Conservation (phyloP, 2,113 vertebrate genomes). For the Reinhardtius hippoglossoides region DNA sequence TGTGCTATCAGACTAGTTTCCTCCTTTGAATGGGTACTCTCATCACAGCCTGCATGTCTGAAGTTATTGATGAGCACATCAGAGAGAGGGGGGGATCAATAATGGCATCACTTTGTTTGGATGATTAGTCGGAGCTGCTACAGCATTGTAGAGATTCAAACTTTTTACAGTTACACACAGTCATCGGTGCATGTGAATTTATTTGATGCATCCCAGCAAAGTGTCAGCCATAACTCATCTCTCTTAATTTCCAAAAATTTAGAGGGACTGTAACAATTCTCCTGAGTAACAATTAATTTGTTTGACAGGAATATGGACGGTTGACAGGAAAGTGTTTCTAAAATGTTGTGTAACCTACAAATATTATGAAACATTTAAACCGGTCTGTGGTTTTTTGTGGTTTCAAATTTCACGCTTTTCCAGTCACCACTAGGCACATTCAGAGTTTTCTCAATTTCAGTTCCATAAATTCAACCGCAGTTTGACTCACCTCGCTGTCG, state of each 20-base stretch:
- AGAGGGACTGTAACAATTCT: constrained; percentile 3
- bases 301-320: background rate
- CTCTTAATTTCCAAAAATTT: background rate
- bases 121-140: constrained; percentile 35
- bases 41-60: constrained; percentile 75
- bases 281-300: background rate
- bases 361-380: constrained; percentile 17
- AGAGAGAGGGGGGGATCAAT: constrained; percentile 65
- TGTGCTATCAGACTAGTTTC: constrained; percentile 69
- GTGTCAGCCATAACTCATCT: constrained; percentile 37
- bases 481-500: constrained; percentile 84
- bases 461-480: constrained; percentile 41
- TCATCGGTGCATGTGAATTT: background rate
- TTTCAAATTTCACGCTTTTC: constrained; percentile 34
- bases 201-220: constrained; percentile 42
- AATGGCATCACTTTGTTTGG: constrained; percentile 63
- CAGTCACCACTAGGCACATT: background rate
- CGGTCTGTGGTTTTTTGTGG: constrained; percentile 16
- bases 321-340: constrained; percentile 33
- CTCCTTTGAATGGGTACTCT: constrained; percentile 56
- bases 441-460: constrained; percentile 47
- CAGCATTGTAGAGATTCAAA: constrained; percentile 30
- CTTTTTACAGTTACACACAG: background rate
- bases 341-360: constrained; percentile 45
- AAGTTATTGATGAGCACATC: constrained; percentile 80